A percentile compares a stretch with the other conserved stretches of the same genome.
Evolutionary conservation across 53 echinoderm and acorn worm genomes (phyloP).

Genomic region (Holothuria scabra): DNA sequence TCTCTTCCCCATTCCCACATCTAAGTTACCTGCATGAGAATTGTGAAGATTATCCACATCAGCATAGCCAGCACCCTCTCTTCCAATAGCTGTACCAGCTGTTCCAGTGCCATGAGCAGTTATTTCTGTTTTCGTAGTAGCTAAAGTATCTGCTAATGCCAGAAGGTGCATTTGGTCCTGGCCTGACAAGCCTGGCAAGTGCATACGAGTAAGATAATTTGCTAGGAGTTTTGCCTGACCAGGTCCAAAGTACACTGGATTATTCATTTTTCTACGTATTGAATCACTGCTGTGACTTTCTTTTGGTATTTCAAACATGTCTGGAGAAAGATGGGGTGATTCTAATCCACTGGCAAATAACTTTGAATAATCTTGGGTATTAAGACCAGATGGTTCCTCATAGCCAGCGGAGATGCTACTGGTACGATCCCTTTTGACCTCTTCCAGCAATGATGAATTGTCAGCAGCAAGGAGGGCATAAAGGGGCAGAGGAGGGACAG

Average conservation of each 20-base stretch:
- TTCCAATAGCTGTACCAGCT: constrained; percentile 80
- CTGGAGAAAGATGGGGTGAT: constrained; percentile 55
- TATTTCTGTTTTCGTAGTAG: constrained; percentile 94
- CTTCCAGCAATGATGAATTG: constrained; percentile 50
- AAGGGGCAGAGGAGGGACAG: constrained; percentile 94
- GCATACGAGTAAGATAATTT: constrained; percentile 96
- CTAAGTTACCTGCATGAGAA: constrained; percentile 79
- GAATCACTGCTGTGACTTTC: constrained; percentile 50
- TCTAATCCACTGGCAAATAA: constrained; percentile 83
- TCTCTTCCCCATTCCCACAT: too few species aligned
- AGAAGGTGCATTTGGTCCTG: constrained; percentile 97
- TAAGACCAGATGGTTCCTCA: constrained; percentile 53
- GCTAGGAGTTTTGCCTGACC: constrained; percentile 88
- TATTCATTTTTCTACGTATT: constrained; percentile 65
- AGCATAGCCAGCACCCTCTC: constrained; percentile 97
- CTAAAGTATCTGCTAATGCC: constrained; percentile 93
- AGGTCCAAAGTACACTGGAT: constrained; percentile 85
- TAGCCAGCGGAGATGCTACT: constrained; percentile 62
- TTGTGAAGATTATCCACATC: constrained; percentile 69
- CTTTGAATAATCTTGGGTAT: constrained; percentile 77
- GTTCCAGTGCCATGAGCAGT: constrained; percentile 80
- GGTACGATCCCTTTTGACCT: constrained; percentile 43
- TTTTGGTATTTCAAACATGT: constrained; percentile 64
- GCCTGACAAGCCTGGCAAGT: constrained; percentile 88
- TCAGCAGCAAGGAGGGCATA: constrained; percentile 92